Evolutionary conservation across 2,888 invertebrate genomes (phyloP), one percentile per base, ranked within the genome.

Genomic region (Apodemia hepburni): DNA sequence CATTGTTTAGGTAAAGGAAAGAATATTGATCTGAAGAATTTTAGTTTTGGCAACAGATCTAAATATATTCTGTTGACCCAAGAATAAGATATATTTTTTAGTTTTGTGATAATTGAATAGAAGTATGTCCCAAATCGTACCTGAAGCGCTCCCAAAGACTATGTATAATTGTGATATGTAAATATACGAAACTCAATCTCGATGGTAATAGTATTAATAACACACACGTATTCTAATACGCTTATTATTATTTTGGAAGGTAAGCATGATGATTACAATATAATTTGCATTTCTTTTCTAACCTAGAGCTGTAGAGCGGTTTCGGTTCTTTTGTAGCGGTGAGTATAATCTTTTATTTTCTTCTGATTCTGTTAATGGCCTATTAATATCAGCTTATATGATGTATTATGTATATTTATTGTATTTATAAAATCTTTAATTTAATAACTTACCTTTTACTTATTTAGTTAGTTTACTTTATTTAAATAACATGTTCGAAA

Each of bases 201-300:
- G n/a, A 45, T n/a, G 0, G 42, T 2, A 45, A n/a, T 45, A 45
- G 15, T 22, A 27, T 27, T 27, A 22, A 54, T 22, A 54, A 15
- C 54, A 27, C 11, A 49, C 9, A 18, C 12, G 12, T 38, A 49
- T 11, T 22, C 54, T 60, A 29, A 9, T 61, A 58, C 62, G 63
- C 64, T 60, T 61, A 58, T 63, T 49, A 57, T 60, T 61, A 38
- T 61, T 59, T 59, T 8, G 60, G 67, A 67, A 70, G 69, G 70
- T 71, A 81, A 83, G 86, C 84, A 84, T 82, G 86, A 68, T 15
- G 61, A 60, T 12, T 63, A 15, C 17, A 27, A 45, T 18, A 29
- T 63, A 11, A 51, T 61, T 64, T 63, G 35, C 51, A 59, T 63
- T 15, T 3, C 12, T 51, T 11, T 12, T 54, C 15, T 54, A 15